Evolutionary conservation across 1,140 invertebrate genomes (phyloP).

Genomic region (Branchinecta lindahli): DNA sequence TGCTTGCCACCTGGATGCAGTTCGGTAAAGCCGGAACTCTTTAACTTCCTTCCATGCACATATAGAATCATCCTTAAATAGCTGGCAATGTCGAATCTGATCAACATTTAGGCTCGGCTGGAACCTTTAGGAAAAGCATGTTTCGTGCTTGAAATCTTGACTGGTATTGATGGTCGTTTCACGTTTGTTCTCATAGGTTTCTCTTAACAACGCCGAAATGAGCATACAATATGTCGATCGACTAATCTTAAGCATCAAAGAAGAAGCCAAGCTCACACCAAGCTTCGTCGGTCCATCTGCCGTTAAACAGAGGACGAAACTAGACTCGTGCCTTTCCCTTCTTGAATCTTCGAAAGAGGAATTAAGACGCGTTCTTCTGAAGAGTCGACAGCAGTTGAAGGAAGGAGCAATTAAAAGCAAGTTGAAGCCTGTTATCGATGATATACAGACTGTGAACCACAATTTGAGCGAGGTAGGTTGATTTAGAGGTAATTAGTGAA

Average conservation of each 20-base stretch:
- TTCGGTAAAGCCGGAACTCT: no score
- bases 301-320: slow-evolving; percentile 46
- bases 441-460: slow-evolving; percentile 59
- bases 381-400: slow-evolving; percentile 66
- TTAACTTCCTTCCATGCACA: no score
- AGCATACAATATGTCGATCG: slow-evolving; percentile 78
- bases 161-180: neutral
- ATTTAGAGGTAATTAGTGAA: no score
- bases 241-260: slow-evolving; percentile 31
- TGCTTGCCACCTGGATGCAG: no score
- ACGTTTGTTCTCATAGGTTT: slow-evolving; percentile 42
- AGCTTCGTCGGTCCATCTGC: slow-evolving; percentile 32
- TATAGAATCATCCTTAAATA: no score
- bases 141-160: no score
- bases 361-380: slow-evolving; percentile 61
- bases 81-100: no score
- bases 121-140: no score
- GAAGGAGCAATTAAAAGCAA: slow-evolving; percentile 68
- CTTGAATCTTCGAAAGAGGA: slow-evolving; percentile 53
- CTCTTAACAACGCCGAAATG: slow-evolving; percentile 82
- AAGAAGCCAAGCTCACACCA: slow-evolving; percentile 37
- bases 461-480: slow-evolving; percentile 54
- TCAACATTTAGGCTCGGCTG: no score
- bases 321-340: slow-evolving; percentile 58
- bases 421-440: slow-evolving; percentile 69